Conservation (phyloP, 2,113 vertebrate genomes). For the Plecotus auritus region DNA sequence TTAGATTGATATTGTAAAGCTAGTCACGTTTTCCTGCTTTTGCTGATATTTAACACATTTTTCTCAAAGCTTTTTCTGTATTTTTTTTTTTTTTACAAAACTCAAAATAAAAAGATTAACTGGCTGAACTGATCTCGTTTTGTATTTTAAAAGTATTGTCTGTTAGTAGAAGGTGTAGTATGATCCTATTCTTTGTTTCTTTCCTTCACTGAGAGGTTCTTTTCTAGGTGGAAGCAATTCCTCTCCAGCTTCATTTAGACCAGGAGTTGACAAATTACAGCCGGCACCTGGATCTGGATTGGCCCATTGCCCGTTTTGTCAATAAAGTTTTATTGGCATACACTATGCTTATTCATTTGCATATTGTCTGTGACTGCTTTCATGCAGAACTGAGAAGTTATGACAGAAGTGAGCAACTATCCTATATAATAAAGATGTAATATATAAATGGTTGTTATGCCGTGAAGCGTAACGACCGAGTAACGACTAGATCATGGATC, state of each 20-base stretch:
- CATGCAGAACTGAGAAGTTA: not conserved
- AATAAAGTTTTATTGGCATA: conserved; percentile 54
- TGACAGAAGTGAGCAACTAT: not conserved
- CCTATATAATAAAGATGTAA: no score
- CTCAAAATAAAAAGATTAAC: conserved; percentile 66
- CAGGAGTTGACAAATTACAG: not conserved
- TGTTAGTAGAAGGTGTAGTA: not conserved
- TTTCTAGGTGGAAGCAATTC: not conserved
- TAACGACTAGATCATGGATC: no score
- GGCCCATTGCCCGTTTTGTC: not conserved
- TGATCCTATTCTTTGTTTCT: not conserved
- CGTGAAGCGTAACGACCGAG: no score
- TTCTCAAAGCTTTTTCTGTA: conserved; percentile 43
- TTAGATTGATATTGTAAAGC: conserved; percentile 63
- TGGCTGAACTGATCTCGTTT: conserved; percentile 36
- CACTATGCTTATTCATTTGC: not conserved
- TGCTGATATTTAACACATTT: conserved; percentile 59
- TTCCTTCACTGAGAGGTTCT: not conserved
- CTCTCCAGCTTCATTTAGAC: not conserved
- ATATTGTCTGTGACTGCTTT: not conserved
- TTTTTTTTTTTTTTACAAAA: conserved; percentile 40
- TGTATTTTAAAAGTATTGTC: conserved; percentile 31
- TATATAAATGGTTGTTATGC: no score
- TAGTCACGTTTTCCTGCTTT: conserved; percentile 52
- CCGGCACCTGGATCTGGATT: not conserved